Evolutionary conservation across 2,797 vertebrate species (phyloP).

Genomic region (Centroberyx gerrardi): DNA sequence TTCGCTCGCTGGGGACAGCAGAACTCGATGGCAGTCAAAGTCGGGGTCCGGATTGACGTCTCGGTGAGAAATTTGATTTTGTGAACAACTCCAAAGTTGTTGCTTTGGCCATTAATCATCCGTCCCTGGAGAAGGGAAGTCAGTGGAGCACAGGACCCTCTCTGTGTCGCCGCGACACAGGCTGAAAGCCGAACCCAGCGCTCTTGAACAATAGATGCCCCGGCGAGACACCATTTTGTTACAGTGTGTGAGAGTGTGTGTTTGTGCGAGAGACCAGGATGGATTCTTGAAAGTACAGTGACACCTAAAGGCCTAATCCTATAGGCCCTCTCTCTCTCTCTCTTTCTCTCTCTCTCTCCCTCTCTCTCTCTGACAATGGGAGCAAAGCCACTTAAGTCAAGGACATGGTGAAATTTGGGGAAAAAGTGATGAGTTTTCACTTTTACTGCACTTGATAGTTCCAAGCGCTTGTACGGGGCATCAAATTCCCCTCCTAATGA

Average conservation of each 20-base stretch:
- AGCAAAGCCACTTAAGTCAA: conserved; percentile 90
- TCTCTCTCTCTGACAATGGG: conserved; percentile 31
- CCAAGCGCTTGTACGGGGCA: conserved; percentile 92
- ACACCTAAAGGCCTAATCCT: conserved; percentile 97
- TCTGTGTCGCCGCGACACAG: conserved; percentile 66
- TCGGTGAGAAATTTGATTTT: conserved; percentile 74
- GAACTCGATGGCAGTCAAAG: conserved; percentile 59
- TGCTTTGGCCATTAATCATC: conserved; percentile 80
- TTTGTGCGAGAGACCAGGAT: conserved; percentile 61
- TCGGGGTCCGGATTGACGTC: conserved; percentile 57
- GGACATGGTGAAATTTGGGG: conserved; percentile 90
- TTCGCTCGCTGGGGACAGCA: conserved; percentile 33
- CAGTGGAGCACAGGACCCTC: conserved; percentile 69
- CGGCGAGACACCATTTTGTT: conserved; percentile 82
- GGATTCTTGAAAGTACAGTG: conserved; percentile 97
- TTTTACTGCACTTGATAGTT: conserved; percentile 95
- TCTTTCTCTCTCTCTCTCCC: conserved; percentile 18
- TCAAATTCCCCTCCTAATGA: conserved; percentile 98
- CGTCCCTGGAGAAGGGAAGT: conserved; percentile 66
- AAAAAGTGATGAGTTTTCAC: conserved; percentile 96
- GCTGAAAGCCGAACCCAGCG: conserved; percentile 63
- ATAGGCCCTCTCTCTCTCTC: conserved; percentile 60
- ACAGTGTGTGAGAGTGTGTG: conserved; percentile 57
- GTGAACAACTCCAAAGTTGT: conserved; percentile 75
- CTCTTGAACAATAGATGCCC: conserved; percentile 80